phyloP scores from a whole-genome alignment of 2,797 vertebrate species.

The Lagorchestes hirsutus region DNA sequence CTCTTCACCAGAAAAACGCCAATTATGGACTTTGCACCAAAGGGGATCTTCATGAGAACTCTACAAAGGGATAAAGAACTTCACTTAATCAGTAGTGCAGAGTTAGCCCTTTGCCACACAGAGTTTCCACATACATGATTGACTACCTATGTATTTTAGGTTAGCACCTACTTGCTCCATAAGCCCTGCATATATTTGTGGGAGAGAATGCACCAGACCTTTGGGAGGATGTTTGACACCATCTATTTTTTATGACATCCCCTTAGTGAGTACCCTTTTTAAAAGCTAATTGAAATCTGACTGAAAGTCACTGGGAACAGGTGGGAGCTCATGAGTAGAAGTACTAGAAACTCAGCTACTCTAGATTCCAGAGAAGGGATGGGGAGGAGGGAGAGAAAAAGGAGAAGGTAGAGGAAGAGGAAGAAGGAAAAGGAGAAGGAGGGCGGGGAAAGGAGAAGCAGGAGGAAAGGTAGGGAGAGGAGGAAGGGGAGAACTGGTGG shows the following conservation, averaged over 20 bases:
- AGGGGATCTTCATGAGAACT: background rate
- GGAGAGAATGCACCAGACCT: background rate
- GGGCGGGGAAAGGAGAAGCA: too few species aligned
- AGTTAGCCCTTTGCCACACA: background rate
- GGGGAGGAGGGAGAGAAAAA: too few species aligned
- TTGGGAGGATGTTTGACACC: background rate
- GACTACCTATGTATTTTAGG: background rate
- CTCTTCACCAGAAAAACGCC: background rate
- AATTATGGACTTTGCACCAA: background rate
- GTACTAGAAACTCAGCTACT: background rate
- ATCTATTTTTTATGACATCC: background rate
- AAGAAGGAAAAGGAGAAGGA: too few species aligned
- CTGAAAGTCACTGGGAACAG: background rate
- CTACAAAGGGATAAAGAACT: background rate
- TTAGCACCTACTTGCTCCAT: background rate
- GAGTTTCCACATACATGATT: background rate
- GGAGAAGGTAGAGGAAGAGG: too few species aligned
- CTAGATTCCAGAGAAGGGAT: too few species aligned
- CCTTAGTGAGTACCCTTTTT: too few species aligned
- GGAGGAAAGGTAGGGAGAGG: too few species aligned
- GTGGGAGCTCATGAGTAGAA: background rate
- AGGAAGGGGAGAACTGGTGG: too few species aligned
- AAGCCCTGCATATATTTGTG: background rate
- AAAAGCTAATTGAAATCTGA: background rate
- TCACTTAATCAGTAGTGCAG: background rate